Evolutionary conservation across 2,888 invertebrate species (phyloP).

Genomic region (Meteorus colon): DNA sequence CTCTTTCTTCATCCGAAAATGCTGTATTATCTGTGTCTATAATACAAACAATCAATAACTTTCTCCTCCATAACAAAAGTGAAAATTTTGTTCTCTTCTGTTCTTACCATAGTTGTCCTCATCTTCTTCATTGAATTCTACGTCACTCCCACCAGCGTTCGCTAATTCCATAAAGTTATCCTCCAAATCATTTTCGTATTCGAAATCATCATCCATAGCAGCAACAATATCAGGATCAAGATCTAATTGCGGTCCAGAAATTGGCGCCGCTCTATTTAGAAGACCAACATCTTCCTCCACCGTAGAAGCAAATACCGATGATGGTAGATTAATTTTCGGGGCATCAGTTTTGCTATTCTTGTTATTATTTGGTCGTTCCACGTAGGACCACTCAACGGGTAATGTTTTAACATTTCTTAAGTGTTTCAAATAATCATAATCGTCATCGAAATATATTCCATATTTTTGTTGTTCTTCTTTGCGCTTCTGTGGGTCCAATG

Average conservation of each 20-base stretch:
- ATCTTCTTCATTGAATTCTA: conserved; percentile 69
- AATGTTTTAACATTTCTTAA: conserved; percentile 80
- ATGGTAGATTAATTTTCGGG: conserved; percentile 80
- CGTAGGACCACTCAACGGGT: conserved; percentile 75
- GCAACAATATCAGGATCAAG: conserved; percentile 95
- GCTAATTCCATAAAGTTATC: conserved; percentile 94
- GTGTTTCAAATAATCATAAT: conserved; percentile 96
- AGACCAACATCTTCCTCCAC: conserved; percentile 90
- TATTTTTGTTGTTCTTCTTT: conserved; percentile 86
- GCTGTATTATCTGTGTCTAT: conserved; percentile 63
- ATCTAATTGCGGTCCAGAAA: conserved; percentile 80
- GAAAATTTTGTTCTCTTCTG: neutral
- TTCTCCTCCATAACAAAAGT: neutral
- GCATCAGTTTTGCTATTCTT: conserved; percentile 60
- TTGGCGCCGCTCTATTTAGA: conserved; percentile 86
- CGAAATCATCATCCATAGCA: conserved; percentile 94
- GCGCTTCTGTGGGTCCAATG: conserved; percentile 74
- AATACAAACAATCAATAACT: neutral
- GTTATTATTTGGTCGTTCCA: conserved; percentile 61
- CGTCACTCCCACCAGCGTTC: conserved; percentile 76
- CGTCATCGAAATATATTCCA: conserved; percentile 95
- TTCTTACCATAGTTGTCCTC: conserved; percentile 64
- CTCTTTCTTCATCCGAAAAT: conserved; percentile 68
- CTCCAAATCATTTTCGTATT: conserved; percentile 88
- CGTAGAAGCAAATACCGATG: conserved; percentile 90